These are phyloP conservation scores for Drosophila funebris DNA, from an alignment of 1,140 invertebrate genomes.

Conservation along the genomic window DNA sequence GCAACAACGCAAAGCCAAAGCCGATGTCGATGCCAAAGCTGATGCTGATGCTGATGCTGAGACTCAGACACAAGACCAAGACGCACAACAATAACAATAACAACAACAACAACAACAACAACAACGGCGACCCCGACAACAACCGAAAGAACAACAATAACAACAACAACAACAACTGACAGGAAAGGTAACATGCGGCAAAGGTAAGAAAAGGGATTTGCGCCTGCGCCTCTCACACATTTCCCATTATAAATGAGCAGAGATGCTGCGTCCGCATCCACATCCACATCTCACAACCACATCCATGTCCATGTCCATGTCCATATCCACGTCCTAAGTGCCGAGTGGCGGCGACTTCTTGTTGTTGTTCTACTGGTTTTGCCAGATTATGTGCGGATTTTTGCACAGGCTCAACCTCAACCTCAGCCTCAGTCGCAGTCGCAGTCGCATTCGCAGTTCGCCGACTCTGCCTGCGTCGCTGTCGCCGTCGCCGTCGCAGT, in stretches of 20 bases:
- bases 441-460: neutral
- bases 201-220: conserved; percentile 72
- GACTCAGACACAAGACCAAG: conserved; percentile 38
- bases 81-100: conserved; percentile 43
- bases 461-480: neutral
- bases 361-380: conserved; percentile 80
- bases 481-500: neutral
- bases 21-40: conserved; percentile 19
- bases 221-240: conserved; percentile 47
- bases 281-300: neutral
- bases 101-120: conserved; percentile 32
- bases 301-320: neutral
- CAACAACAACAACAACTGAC: conserved; percentile 41
- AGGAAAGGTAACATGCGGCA: conserved; percentile 41
- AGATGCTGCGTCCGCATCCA: conserved; percentile 12
- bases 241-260: conserved; percentile 57
- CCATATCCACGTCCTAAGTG: conserved; percentile 35
- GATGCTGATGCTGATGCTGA: conserved; percentile 16
- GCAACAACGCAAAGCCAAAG: conserved; percentile 34
- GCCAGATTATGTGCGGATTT: conserved; percentile 80
- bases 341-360: conserved; percentile 58
- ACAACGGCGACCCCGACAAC: conserved; percentile 37
- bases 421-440: neutral
- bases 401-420: conserved; percentile 56
- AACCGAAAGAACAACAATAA: conserved; percentile 36